Conservation (phyloP, 2,797 vertebrate genomes). For the Anguilla megastoma region DNA sequence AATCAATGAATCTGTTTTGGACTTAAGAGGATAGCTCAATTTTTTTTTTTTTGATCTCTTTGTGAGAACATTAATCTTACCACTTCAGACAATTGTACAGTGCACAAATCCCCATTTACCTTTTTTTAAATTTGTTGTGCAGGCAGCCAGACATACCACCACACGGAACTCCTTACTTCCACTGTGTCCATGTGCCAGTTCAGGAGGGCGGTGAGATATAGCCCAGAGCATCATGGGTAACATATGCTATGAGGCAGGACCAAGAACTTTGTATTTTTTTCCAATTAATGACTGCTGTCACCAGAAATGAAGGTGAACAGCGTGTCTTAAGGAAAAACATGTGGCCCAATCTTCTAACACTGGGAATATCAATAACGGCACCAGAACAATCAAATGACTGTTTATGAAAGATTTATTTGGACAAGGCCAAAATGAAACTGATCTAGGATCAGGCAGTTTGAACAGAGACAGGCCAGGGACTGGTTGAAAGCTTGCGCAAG, state of each 20-base stretch:
- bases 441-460: slow-evolving; percentile 43
- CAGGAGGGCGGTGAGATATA: background rate
- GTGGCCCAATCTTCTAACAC: background rate
- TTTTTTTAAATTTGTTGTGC: background rate
- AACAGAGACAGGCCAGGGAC: slow-evolving; percentile 31
- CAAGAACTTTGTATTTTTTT: background rate
- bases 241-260: background rate
- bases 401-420: slow-evolving; percentile 34
- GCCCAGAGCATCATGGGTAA: background rate
- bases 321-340: background rate
- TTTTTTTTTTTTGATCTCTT: background rate
- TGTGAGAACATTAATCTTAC: background rate
- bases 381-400: slow-evolving; percentile 40
- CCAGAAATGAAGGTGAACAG: slow-evolving; percentile 26
- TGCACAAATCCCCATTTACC: background rate
- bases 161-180: background rate
- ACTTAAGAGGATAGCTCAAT: background rate
- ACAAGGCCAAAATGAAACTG: slow-evolving; percentile 39
- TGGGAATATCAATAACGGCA: background rate
- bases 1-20: background rate
- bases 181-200: background rate
- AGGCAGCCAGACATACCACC: background rate
- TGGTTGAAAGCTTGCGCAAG: slow-evolving; percentile 32
- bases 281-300: slow-evolving; percentile 15
- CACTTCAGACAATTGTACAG: background rate